phyloP scores from a whole-genome alignment of 2,797 vertebrate species.

The Phataginus tetradactyla region DNA sequence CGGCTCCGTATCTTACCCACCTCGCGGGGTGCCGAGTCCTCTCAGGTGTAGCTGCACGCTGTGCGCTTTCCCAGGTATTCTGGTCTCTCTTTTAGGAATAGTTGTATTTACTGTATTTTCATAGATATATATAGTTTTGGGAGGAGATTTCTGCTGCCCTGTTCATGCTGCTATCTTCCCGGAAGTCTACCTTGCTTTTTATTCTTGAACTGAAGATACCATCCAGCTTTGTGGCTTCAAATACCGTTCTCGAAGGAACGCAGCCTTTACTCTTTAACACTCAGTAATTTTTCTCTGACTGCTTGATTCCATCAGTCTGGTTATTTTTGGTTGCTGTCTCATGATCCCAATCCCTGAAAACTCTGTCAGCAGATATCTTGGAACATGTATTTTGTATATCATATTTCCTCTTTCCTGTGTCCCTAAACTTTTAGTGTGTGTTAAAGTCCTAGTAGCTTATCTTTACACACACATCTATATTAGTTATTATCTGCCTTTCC shows the following conservation, averaged over 20 bases:
- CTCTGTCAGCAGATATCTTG: not conserved
- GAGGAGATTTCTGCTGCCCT: too few species aligned
- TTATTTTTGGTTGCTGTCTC: not conserved
- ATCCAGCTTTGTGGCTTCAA: not conserved
- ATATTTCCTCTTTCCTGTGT: not conserved
- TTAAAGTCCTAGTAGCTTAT: not conserved
- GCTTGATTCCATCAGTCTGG: not conserved
- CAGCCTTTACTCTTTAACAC: not conserved
- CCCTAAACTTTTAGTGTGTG: not conserved
- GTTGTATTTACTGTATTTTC: too few species aligned
- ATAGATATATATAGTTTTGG: too few species aligned
- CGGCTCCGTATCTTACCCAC: too few species aligned
- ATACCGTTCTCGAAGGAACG: not conserved
- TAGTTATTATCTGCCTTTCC: not conserved
- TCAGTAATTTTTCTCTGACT: not conserved
- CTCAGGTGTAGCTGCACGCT: too few species aligned
- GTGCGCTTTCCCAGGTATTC: too few species aligned
- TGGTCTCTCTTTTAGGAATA: too few species aligned
- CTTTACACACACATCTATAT: rapidly evolving
- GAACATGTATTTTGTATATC: not conserved
- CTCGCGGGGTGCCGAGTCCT: too few species aligned
- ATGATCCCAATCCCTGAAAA: not conserved
- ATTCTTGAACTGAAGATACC: not conserved
- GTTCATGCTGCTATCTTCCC: too few species aligned
- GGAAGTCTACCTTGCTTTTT: not conserved